Base-by-base conservation (phyloP, 2,113 vertebrate genomes). In the Sinocyclocheilus anshuiensis region DNA sequence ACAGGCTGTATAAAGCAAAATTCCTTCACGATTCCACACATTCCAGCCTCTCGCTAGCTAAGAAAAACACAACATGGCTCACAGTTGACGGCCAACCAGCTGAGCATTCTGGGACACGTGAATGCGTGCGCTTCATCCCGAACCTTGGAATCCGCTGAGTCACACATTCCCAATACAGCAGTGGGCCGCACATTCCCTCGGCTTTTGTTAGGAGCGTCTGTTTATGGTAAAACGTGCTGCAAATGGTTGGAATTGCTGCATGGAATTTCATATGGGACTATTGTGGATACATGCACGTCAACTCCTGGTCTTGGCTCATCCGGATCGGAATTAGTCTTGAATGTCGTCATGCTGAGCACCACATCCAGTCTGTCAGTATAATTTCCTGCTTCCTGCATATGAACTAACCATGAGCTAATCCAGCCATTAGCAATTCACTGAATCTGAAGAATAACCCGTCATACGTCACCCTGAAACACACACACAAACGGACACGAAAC, bases 221-320 rank as follows among this genome's bases (percentile, higher is more conserved):
- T 72, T 87, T 89, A 87, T 87, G 91, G 74, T 24, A 42, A 42
- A 76, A 22, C 10, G 36, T 83, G 74, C 75, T 26, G 86, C 89
- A 81, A 81, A 88, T 75, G 81, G 50, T 15, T 74, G 29, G 65
- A 36, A 55, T 78, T 74, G 22, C 74, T 57, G 11, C 39, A n/a
- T 75, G 72, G 53, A 22, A 79, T 78, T 79, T 86, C 82, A 82
- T 45, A 72, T 6, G 20, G 61, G 7, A 15, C 69, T 26, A 63
- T 63, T 13, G 63, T 65, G 5, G 2, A 63, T 0, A 12, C 24
- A 12, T 4, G 13, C 50, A 1, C 3, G 29, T 53, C 13, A 53
- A 15, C 50, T 53, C 50, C 13, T 53, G 2, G 4, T 53, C 12
- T 53, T 53, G 50, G 50, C 50, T 53, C 50, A 15, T 53, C 50